Conservation (phyloP, 2,113 vertebrate genomes). For the Cyanoderma ruficeps region DNA sequence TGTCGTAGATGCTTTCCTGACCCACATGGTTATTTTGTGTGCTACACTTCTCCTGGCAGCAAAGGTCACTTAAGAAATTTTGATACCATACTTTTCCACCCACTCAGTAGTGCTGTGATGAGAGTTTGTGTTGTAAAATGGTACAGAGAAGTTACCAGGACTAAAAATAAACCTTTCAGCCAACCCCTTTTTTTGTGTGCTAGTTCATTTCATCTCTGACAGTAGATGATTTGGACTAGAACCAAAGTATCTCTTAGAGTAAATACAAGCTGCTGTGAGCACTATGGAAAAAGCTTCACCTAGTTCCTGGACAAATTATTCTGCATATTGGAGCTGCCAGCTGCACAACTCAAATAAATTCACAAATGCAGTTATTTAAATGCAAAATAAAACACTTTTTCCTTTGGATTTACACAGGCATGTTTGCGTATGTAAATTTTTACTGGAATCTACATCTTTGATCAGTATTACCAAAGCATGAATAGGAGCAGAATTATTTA, state of each 20-base stretch:
- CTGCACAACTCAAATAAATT: background rate
- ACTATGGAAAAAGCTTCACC: background rate
- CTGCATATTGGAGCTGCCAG: background rate
- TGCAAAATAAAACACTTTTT: background rate
- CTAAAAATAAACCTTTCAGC: conserved; percentile 10
- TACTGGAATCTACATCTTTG: background rate
- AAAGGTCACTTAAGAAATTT: background rate
- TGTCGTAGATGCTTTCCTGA: background rate
- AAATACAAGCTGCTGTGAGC: background rate
- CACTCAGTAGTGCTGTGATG: background rate
- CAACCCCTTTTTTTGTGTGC: background rate
- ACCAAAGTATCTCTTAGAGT: background rate
- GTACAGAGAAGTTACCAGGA: background rate
- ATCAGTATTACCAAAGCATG: background rate
- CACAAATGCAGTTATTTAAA: background rate
- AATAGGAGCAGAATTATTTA: background rate
- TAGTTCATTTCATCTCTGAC: background rate
- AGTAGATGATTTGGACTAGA: background rate
- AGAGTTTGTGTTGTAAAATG: background rate
- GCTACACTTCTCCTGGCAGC: background rate
- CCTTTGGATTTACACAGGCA: background rate
- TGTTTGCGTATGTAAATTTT: background rate
- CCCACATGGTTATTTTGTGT: background rate
- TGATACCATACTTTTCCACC: background rate
- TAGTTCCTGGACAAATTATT: background rate